These are phyloP conservation scores for Limenitis camilla DNA, from an alignment of 2,888 invertebrate species.

Conservation along the genomic window DNA sequence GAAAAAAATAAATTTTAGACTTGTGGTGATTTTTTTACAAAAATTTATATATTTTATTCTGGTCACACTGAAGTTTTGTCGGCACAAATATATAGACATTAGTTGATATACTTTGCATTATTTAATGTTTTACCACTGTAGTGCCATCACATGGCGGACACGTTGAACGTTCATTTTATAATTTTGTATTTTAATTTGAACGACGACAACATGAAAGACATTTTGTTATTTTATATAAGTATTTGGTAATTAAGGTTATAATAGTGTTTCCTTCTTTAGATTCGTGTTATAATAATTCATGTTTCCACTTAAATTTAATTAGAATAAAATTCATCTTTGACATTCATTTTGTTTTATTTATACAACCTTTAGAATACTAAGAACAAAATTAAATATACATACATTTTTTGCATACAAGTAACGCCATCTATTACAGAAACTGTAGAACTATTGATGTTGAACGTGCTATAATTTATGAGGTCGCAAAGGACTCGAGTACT, in stretches of 20 bases:
- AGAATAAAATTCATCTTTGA: constrained; percentile 73
- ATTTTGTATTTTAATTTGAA: constrained; percentile 31
- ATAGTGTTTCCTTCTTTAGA: constrained; percentile 74
- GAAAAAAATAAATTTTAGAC: constrained; percentile 16
- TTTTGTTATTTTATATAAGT: constrained; percentile 70
- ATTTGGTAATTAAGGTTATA: constrained; percentile 71
- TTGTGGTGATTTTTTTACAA: neutral
- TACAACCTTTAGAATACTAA: neutral
- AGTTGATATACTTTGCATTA: constrained; percentile 29
- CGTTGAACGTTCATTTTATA: constrained; percentile 3
- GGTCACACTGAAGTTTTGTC: constrained; percentile 13
- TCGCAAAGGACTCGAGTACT: too few species aligned
- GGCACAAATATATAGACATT: constrained; percentile 22
- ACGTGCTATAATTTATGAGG: too few species aligned
- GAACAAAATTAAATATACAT: too few species aligned
- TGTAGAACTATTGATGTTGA: too few species aligned
- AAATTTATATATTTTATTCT: constrained; percentile 9
- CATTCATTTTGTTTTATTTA: constrained; percentile 49
- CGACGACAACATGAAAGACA: constrained; percentile 64
- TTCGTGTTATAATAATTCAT: constrained; percentile 74
- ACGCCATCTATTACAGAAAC: too few species aligned
- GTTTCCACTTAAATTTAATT: constrained; percentile 74
- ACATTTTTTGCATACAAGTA: too few species aligned
- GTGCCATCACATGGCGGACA: constrained; percentile 39
- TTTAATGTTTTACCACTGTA: constrained; percentile 20